Evolutionary conservation across 2,797 vertebrate species (phyloP), one percentile per base, ranked within the genome.

Genomic region (Euthynnus affinis): DNA sequence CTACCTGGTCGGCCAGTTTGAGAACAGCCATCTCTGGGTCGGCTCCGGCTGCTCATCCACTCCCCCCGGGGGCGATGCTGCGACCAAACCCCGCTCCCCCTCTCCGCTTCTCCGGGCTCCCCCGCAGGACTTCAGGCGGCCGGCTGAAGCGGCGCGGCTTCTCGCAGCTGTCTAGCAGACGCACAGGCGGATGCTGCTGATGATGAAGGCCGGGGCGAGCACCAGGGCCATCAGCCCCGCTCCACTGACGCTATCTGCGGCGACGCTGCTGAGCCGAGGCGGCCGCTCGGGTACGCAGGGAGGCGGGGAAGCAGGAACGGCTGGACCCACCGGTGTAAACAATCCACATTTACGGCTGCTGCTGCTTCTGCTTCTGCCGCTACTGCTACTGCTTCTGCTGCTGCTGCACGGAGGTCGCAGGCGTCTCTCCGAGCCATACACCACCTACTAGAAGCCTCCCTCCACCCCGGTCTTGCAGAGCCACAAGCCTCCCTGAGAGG

Each of bases 1-100:
- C 44, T 93, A 96, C 96, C 96, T 96, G 96, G 18, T 96, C 96
- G 79, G 92, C 92, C 92, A 96, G 94, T 80, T 96, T 96, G 76
- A 96, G 94, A 56, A 96, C 95, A 88, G 96, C 96, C 96, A 96
- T 96, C 86, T 92, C 94, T 75, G 90, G 86, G 80, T 93, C 88
- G 80, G 88, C 91, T 93, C 82, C 75, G 78, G 85, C 82, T 17
- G 87, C 84, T 90, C 93, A 93, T 95, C 89, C 93, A 88, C 92
- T 85, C 86, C 65, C 80, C 29, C 76, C 84, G 78, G 76, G 76
- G 0, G 66, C 85, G 84, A 80, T 52, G 83, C 76, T 84, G 83
- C 67, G 62, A 46, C 61, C 27, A 22, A 34, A 15, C 52, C 17
- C 72, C 53, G 56, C 79, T 76, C 46, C 77, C 14, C 75, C 68